Conservation (phyloP, 35 echinoderm and acorn worm genomes). For the Apostichopus parvimensis region DNA sequence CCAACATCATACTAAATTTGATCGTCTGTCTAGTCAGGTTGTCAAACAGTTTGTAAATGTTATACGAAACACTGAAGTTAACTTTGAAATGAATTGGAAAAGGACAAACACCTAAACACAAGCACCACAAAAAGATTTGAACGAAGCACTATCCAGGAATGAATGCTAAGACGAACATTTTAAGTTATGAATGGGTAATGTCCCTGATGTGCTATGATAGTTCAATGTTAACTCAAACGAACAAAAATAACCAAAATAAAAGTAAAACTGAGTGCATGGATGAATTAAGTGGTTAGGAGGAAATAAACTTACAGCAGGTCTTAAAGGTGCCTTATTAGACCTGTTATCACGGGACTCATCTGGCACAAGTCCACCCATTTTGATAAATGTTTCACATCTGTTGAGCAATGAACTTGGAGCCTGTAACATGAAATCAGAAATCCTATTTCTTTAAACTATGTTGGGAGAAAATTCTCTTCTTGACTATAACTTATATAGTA, state of each 20-base stretch:
- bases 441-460: background rate
- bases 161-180: background rate
- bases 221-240: background rate
- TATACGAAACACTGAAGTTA: no score
- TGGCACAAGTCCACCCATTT: constrained; percentile 62
- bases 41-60: no score
- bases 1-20: no score
- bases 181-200: background rate
- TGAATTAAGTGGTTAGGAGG: background rate
- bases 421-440: constrained; percentile 40
- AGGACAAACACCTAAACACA: no score
- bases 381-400: constrained; percentile 81
- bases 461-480: background rate
- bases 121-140: no score
- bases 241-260: background rate
- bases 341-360: constrained; percentile 49
- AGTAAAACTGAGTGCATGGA: background rate
- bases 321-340: background rate
- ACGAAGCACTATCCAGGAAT: no score
- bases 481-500: background rate
- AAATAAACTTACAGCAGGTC: constrained; percentile 22
- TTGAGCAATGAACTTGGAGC: constrained; percentile 72
- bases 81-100: no score
- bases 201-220: background rate
- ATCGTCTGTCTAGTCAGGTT: no score